Evolutionary conservation across 2,888 invertebrate genomes (phyloP).

Genomic region (Harpalus rufipes): DNA sequence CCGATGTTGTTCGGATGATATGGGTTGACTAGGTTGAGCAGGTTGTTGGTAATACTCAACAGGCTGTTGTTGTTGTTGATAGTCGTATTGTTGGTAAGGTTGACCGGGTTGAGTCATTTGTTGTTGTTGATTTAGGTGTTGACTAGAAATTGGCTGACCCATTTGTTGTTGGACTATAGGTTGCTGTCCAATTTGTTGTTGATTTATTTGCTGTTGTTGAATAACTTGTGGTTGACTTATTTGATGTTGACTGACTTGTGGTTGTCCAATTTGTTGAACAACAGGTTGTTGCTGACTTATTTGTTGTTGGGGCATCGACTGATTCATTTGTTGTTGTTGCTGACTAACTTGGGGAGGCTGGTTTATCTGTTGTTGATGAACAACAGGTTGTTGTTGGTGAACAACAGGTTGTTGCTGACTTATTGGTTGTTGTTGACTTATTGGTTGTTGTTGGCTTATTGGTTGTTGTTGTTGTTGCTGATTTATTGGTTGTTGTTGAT

Average conservation of each 20-base stretch:
- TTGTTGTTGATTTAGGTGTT: conserved; percentile 68
- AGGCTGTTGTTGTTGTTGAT: conserved; percentile 10
- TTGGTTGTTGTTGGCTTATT: too few species aligned
- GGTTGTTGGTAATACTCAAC: conserved; percentile 3
- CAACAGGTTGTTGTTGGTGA: conserved; percentile 66
- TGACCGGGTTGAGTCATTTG: conserved; percentile 43
- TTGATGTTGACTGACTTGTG: conserved; percentile 51
- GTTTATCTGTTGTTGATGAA: conserved; percentile 41
- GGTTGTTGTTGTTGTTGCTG: background rate
- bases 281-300: conserved; percentile 62
- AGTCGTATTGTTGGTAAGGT: background rate
- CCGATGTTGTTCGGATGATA: too few species aligned
- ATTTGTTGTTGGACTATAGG: conserved; percentile 20
- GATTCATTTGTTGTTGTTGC: conserved; percentile 14
- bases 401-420: conserved; percentile 74
- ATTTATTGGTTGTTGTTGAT: conserved; percentile 5
- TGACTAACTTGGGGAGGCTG: too few species aligned
- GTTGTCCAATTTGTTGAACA: conserved; percentile 12
- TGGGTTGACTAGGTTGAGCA: conserved; percentile 60
- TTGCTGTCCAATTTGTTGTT: conserved; percentile 52
- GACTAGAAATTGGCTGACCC: conserved; percentile 15
- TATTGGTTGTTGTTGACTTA: conserved; percentile 62
- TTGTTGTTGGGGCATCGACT: conserved; percentile 68
- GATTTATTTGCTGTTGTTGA: conserved; percentile 66
- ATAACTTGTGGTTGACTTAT: conserved; percentile 21